Conservation (phyloP, 2,888 invertebrate genomes). For the Digitonthophagus gazella region DNA sequence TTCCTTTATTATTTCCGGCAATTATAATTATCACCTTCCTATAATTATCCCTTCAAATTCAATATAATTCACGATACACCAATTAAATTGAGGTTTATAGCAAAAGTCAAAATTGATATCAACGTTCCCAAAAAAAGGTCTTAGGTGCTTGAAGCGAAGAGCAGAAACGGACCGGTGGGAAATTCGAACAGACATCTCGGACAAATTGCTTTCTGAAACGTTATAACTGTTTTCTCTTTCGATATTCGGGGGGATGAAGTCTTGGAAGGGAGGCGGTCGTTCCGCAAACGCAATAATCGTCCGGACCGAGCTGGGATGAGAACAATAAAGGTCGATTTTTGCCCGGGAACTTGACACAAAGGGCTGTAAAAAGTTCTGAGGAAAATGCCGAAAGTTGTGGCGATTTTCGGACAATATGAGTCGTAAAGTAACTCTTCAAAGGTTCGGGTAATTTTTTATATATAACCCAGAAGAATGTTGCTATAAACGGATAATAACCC, state of each 20-base stretch:
- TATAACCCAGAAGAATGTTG: too few relatives aligned
- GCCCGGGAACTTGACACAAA: background rate
- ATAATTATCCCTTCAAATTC: too few relatives aligned
- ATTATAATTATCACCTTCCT: too few relatives aligned
- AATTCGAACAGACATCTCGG: conserved; percentile 14
- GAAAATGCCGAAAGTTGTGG: background rate
- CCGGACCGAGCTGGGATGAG: conserved; percentile 20
- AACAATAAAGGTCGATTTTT: conserved; percentile 22
- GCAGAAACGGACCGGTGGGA: conserved; percentile 8
- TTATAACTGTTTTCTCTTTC: conserved; percentile 14
- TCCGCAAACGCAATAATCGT: conserved; percentile 22
- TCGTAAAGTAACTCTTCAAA: background rate
- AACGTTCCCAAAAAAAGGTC: background rate
- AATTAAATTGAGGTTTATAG: background rate
- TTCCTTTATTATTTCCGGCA: too few relatives aligned
- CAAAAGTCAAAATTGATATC: background rate
- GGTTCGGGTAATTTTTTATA: too few relatives aligned
- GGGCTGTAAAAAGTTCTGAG: background rate
- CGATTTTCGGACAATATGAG: background rate
- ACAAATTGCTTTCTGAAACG: conserved; percentile 16
- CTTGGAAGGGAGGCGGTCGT: background rate
- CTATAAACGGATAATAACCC: too few relatives aligned
- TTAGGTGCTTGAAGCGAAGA: background rate
- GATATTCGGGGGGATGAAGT: background rate
- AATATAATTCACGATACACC: too few relatives aligned